Base-by-base conservation (phyloP, 2,113 vertebrate species). In the Rhegmatorhina hoffmannsi region DNA sequence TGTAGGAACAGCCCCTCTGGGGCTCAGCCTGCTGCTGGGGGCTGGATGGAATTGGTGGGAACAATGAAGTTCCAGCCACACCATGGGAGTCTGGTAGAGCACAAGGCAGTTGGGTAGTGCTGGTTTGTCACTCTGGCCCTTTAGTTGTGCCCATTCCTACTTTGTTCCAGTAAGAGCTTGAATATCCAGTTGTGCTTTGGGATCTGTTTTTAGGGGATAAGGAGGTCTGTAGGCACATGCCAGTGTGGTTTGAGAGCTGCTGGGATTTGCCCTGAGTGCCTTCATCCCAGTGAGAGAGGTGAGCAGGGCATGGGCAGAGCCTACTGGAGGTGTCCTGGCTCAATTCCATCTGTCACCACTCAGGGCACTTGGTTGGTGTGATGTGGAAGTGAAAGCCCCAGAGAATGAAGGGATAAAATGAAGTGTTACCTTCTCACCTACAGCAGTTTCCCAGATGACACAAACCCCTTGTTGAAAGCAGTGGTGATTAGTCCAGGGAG, bases 81-180 rank as follows among this genome's bases (percentile, higher is more conserved):
- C 13, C 17, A 1, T 0, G 2, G 13, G 14, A 11, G 16, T 4
- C 13, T 14, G 58, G 8, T 1, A 7, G 43, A 49, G 18, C n/a
- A 4, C 0, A 20, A 33, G 34, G 36, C 17, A 3, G 6, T 44
- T 9, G 23, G 56, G 29, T 5, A 2, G 17, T 8, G 43, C 55
- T 72, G 52, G 7, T 5, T 19, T 24, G 2, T 4, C 46, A 44
- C 7, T 7, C 24, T 79, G 72, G 14, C 31, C 44, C n/a, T 47
- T 25, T 38, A 26, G 8, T n/a, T 53, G 18, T 53, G 43, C 36
- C 46, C 26, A 0, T 50, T 55, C 29, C 26, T 72, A 3, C 20
- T 9, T 1, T 8, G 23, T 24, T 47, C 36, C 43, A 33, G 5
- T 4, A 5, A 19, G 28, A 43, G 19, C 20, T 29, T 28, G 7